Conservation (phyloP, 2,888 invertebrate genomes). For the Petrophora chlorosata region DNA sequence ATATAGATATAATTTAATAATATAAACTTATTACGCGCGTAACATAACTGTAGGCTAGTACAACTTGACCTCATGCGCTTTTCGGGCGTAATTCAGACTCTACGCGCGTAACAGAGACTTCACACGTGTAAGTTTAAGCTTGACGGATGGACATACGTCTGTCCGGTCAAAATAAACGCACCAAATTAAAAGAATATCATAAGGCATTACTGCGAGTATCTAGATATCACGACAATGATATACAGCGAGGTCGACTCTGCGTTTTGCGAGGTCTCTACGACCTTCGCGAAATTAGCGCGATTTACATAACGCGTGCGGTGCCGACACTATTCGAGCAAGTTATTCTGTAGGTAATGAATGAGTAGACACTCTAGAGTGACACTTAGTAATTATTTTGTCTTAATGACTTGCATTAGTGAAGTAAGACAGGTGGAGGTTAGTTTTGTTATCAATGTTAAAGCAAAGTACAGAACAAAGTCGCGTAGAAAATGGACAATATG, state of each 20-base stretch:
- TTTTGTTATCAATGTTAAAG: too few relatives aligned
- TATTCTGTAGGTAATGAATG: conserved; percentile 19
- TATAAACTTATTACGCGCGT: too few relatives aligned
- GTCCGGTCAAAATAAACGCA: conserved; percentile 48
- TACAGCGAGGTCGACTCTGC: conserved; percentile 70
- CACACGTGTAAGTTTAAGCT: conserved; percentile 28
- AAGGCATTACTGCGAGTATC: conserved; percentile 68
- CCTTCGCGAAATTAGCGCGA: conserved; percentile 78
- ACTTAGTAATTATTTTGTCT: not conserved
- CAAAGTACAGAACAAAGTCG: too few relatives aligned
- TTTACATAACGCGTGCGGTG: conserved; percentile 69
- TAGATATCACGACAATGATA: conserved; percentile 75
- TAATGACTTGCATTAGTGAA: conserved; percentile 27
- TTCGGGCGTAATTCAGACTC: not conserved
- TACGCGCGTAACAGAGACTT: conserved; percentile 3
- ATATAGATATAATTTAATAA: too few relatives aligned
- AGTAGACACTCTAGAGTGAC: not conserved
- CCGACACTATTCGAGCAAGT: conserved; percentile 52
- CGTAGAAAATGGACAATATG: too few relatives aligned
- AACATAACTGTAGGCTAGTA: too few relatives aligned
- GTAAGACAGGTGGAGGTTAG: too few relatives aligned
- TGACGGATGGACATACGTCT: conserved; percentile 38
- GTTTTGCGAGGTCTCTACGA: conserved; percentile 73
- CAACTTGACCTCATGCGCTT: not conserved
- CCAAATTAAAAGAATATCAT: conserved; percentile 63